phyloP scores from a whole-genome alignment of 2,888 invertebrate genomes.

The Eulithis prunata region DNA sequence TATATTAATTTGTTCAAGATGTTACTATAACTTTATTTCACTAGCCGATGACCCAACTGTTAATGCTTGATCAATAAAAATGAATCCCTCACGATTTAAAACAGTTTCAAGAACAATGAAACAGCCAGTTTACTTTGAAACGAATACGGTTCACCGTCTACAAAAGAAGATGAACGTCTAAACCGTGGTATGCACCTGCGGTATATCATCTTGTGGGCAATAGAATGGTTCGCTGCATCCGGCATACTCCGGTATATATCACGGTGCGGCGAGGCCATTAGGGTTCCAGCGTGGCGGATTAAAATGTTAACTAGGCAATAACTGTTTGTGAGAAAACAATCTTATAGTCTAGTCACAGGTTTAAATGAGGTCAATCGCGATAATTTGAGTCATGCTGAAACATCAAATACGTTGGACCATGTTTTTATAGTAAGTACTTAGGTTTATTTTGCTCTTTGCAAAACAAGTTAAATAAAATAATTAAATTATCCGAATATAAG shows the following conservation, averaged over 20 bases:
- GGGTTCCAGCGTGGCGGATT: slow-evolving; percentile 30
- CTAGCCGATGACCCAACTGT: too few relatives aligned
- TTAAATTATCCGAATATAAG: too few relatives aligned
- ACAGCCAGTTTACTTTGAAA: slow-evolving; percentile 16
- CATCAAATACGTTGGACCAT: too few relatives aligned
- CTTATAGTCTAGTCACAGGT: neutral
- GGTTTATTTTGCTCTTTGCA: too few relatives aligned
- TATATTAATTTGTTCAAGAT: slow-evolving; percentile 68
- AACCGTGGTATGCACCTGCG: slow-evolving; percentile 46
- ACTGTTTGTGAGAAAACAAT: slow-evolving; percentile 12
- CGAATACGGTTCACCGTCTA: slow-evolving; percentile 13
- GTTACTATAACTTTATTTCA: neutral
- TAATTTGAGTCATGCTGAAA: too few relatives aligned
- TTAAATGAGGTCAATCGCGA: too few relatives aligned
- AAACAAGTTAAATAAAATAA: too few relatives aligned
- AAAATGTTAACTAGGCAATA: slow-evolving; percentile 34
- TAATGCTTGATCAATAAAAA: neutral
- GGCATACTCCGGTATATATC: slow-evolving; percentile 39
- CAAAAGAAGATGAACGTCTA: slow-evolving; percentile 27
- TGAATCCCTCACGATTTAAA: neutral
- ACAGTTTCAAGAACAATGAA: slow-evolving; percentile 40
- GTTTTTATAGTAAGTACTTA: too few relatives aligned
- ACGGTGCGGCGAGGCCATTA: slow-evolving; percentile 33
- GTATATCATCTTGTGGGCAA: slow-evolving; percentile 61
- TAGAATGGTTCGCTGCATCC: slow-evolving; percentile 62